Evolutionary conservation across 2,888 invertebrate species (phyloP), one percentile per base, ranked within the genome.

Genomic region (Drosophila trichaetosa): DNA sequence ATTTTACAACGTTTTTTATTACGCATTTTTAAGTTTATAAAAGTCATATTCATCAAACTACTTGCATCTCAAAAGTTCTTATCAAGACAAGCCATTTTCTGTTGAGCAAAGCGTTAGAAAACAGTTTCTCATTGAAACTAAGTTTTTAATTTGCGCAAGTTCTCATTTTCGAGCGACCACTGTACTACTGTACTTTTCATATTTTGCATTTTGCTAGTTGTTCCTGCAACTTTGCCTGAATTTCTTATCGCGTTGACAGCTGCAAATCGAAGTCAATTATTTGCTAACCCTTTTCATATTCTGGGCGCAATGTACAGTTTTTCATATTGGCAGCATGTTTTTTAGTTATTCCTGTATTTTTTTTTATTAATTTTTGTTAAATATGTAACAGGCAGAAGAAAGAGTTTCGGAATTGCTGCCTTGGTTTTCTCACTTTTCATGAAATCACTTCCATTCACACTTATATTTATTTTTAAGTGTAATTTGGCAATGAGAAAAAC

Each of bases 301-400:
- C n/a, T 29, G 18, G 8, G 31, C 38, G 11, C 16, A 34, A 40
- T 4, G 51, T 67, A 66, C 67, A 66, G 67, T 66, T 36, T 13
- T 13, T 21, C 18, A n/a, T 34, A 29, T 29, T 51, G 52, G 13
- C 51, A 38, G 48, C 21, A 24, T 16, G 16, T 4, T 46, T 24
- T 29, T 49, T 11, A 7, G 16, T 29, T 18, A n/a, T 51, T 31
- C 1, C 29, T 13, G 1, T 21, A 7, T 16, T 24, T 33, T 10
- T 31, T 33, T 33, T 33, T 1, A 33, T 33, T 10, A 4, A 10
- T 4, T 10, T 10, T 4, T 33, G 33, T 10, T 11, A 10, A 33
- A 33, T 33, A 33, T 10, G 36, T 7, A 36, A 8, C 7, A 18
- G 18, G 11, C 1, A 1, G 11, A 42, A 42, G 21, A 42, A 24